Evolutionary conservation across 2,113 vertebrate species (phyloP), one percentile per base, ranked within the genome.

Genomic region (Stictonetta naevosa): DNA sequence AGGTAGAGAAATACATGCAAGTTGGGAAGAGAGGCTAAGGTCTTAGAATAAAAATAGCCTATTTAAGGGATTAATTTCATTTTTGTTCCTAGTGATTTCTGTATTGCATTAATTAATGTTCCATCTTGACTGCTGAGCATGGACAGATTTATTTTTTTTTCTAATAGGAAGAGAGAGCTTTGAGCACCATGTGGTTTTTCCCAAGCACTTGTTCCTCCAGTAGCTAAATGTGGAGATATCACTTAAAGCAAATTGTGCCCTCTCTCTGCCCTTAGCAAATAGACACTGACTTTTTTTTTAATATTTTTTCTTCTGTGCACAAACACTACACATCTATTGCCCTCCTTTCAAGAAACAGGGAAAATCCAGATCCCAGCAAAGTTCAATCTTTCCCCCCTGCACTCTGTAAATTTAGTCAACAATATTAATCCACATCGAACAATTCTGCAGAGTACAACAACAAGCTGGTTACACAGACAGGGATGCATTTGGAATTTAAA

Each of bases 351-450:
- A 86, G 87, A 83, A 95, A 94, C 67, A 79, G 78, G 82, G 83
- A 79, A 95, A 92, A 92, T 79, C 85, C 91, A 74, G 90, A 96
- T 86, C 93, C 87, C 59, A 44, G 85, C 42, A 86, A 95, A 93
- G 96, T 95, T 97, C 86, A 79, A 7, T 92, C 91, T 96, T 89
- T 38, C 56, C 64, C 86, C 79, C 78, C 78, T 3, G n/a, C 21
- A 71, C 56, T 94, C 86, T 55, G 75, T 87, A 96, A 93, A 96
- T 92, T 86, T 81, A 95, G 96, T 95, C 91, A 96, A 94, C 91
- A 94, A 89, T 96, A 97, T 96, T 96, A 97, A 97, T 95, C 95
- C 97, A 94, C 92, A 86, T 44, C 1, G 87, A 97, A 88, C 96
- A 95, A 96, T 96, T 96, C 92, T 95, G 95, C 91, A 82, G 95